Evolutionary conservation across 2,888 invertebrate species (phyloP), one percentile per base, ranked within the genome.

Genomic region (Caenorhabditis sulstoni): DNA sequence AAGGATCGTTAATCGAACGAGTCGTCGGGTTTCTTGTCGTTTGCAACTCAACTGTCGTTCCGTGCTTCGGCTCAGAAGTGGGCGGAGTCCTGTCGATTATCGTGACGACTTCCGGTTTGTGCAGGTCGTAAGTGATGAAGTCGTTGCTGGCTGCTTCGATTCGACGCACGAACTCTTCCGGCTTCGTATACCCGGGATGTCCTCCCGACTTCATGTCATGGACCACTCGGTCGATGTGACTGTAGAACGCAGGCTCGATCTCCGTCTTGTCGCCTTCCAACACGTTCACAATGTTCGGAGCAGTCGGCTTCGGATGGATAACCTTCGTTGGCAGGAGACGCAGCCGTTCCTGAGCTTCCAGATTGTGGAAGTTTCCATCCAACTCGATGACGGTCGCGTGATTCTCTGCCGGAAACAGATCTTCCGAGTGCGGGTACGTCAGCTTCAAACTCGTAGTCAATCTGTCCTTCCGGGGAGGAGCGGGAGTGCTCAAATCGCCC

Each of bases 1-100:
- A 85, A 12, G 81, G 64, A 65, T 84, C 85, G 44, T 68, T 74
- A 3, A 76, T 75, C 14, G 70, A 70, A 35, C 62, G 44, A 2
- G 73, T 73, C 4, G 73, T 45, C 39, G 70, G 65, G 1, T 22
- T 50, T 18, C 29, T 62, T n/a, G 61, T 47, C 0, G 66, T 67
- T 35, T 18, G 47, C 47, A 16, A 8, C 16, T n/a, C 47, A 41
- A 29, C n/a, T n/a, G 5, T 39, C 20, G 14, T 57, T 37, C 37
- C 7, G 37, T n/a, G 7, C 37, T 22, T 37, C 5, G 75, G 61
- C 23, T 23, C 35, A 1, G 64, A 50, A 8, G 65, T 68, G 5
- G 76, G 74, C 9, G 58, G 66, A 20, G 61, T 53, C 18, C 62
- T 77, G 44, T 76, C 67, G n/a, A 70, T 23, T 7, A 74, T 49